Base-by-base conservation (phyloP, 2,888 invertebrate genomes). In the Eilema caniola region DNA sequence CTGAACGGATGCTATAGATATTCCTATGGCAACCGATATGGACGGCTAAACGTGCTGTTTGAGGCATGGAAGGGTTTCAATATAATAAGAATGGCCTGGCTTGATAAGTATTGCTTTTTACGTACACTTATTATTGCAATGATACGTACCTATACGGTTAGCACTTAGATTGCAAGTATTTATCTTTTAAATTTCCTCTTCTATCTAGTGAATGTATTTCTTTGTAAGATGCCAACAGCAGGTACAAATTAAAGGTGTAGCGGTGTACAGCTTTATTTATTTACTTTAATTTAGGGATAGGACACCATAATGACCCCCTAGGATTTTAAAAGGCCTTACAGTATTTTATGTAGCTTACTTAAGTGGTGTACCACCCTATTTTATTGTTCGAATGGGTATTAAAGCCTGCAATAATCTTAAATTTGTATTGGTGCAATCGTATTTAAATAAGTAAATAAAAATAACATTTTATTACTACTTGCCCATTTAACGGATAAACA, bases 191-290 rank as follows among this genome's bases (percentile, higher is more conserved):
- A 64, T 12, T n/a, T 4, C 11, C 5, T 31, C 2, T 12, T 76
- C 56, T 69, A 75, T 88, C 87, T 66, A 85, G 78, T 23, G 0
- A 7, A 2, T 14, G 3, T 62, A 69, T 37, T 71, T 85, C 85
- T 7, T 4, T 33, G 83, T 53, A 11, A 69, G 78, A 83, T 80
- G 80, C 86, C 84, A 83, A 74, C 85, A 87, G 83, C 87, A 88
- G 90, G 90, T 88, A 91, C 90, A 90, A 92, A 91, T 92, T 90
- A 89, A 89, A 87, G 90, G 86, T 82, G 84, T 85, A 83, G 82
- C 79, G 80, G 86, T 88, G 81, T 88, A 88, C 85, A 78, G 86
- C 86, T 89, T 91, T 91, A 92, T 91, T 92, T 92, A 92, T 92
- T 88, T 86, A 89, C 89, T 88, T 90, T 89, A 90, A 92, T 92